Base-by-base conservation (phyloP, 2,888 invertebrate species). In the Drosophila parthenogenetica region DNA sequence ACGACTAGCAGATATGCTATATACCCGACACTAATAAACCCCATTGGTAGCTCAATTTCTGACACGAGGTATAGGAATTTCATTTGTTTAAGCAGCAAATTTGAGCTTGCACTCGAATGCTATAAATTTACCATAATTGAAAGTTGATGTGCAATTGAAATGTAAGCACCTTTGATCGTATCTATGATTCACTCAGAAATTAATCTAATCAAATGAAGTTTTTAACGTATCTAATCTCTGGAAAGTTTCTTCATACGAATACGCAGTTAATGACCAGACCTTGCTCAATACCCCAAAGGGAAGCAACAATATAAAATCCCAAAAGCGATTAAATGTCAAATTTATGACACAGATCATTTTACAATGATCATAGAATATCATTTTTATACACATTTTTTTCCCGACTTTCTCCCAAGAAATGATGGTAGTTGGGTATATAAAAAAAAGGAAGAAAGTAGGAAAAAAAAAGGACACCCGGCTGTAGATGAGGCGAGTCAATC, bases 301-400 rank as follows among this genome's bases (percentile, higher is more conserved):
- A 45, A 63, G 17, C 13, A n/a, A 17, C 2, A 3, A 17, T 19
- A 22, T 37, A 37, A 59, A 42, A 50, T 57, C 54, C 51, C 43
- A 22, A 43, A 69, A 77, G 62, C 83, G 81, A 86, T 83, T 86
- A 86, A 84, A 77, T 84, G 79, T 84, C 81, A 84, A 84, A 86
- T 84, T 86, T 84, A 84, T 84, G 86, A 79, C 75, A 69, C 64
- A 73, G 73, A 87, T 84, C 84, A 84, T 66, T 81, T 84, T 87
- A 81, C 87, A 71, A 71, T 50, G 64, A 75, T 68, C 64, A 46
- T 54, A 63, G 64, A 58, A 53, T 43, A 46, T 57, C 29, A 49
- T 46, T 60, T 76, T 64, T 73, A 68, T 63, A 49, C 71, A 69
- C 66, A 72, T 73, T 77, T 70, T 66, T 65, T 51, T 14, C 5